A percentile compares a stretch with the other conserved stretches of the same genome.
Evolutionary conservation across 2,888 invertebrate species (phyloP).

Genomic region (Hirtodrosophila confusa): DNA sequence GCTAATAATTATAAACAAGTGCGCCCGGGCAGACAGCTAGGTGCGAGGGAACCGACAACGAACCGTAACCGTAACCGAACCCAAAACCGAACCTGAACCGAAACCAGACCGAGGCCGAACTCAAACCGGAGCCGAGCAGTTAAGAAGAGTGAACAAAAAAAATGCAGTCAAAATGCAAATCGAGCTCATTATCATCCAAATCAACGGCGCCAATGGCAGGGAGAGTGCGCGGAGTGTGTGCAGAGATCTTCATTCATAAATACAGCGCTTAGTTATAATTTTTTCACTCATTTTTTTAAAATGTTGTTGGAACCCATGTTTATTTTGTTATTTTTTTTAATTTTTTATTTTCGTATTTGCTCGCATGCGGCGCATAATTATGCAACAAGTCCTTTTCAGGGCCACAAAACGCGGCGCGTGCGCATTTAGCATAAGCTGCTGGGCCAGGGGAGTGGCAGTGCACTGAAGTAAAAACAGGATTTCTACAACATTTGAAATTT

Average conservation of each 20-base stretch:
- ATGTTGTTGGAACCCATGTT: neutral
- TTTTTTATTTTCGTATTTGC: too few species aligned
- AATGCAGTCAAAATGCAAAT: slow-evolving; percentile 79
- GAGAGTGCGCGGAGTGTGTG: neutral
- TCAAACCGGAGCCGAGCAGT: slow-evolving; percentile 20
- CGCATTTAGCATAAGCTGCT: slow-evolving; percentile 78
- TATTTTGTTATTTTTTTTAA: slow-evolving; percentile 19
- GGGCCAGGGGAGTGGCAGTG: slow-evolving; percentile 3
- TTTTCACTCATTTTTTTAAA: slow-evolving; percentile 18
- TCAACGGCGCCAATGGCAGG: slow-evolving; percentile 52
- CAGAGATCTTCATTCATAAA: slow-evolving; percentile 77
- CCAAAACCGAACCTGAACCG: slow-evolving; percentile 5
- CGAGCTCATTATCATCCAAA: slow-evolving; percentile 79
- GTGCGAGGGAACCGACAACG: slow-evolving; percentile 19
- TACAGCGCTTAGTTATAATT: slow-evolving; percentile 64
- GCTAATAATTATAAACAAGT: slow-evolving; percentile 79
- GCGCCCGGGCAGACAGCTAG: slow-evolving; percentile 45
- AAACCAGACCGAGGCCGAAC: slow-evolving; percentile 12
- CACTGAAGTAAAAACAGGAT: slow-evolving; percentile 70
- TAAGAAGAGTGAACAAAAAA: slow-evolving; percentile 23
- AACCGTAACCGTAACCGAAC: slow-evolving; percentile 4
- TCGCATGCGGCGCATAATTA: slow-evolving; percentile 74
- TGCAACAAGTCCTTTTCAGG: slow-evolving; percentile 79
- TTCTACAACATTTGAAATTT: slow-evolving; percentile 75
- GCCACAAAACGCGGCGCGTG: slow-evolving; percentile 75